Base-by-base conservation (phyloP, 2,797 vertebrate genomes). In the Echiichthys vipera region DNA sequence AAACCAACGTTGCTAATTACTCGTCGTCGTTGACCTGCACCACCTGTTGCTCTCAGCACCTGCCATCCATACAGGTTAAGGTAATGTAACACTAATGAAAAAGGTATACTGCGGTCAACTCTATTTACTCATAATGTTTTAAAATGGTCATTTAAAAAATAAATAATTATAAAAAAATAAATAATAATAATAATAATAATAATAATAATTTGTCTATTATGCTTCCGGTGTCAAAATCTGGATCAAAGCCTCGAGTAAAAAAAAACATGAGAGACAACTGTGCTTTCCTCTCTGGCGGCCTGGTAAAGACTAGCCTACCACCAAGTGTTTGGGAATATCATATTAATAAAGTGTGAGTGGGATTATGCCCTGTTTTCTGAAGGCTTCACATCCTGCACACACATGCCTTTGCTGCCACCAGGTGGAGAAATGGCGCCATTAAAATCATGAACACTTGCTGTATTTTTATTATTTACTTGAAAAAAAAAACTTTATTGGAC, bases 321-420 rank as follows among this genome's bases (percentile, higher is more conserved):
- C 5, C 0, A 43, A 10, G 13, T 30, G 3, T 29, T 45, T 4
- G 37, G 5, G 24, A 36, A 39, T 30, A 3, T 27, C 42, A 10
- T 3, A 8, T 1, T 3, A 32, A 39, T 32, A 17, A 2, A 25
- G 4, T n/a, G n/a, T n/a, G n/a, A n/a, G n/a, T n/a, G 65, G 24
- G 2, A 34, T 30, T 12, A 8, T 20, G n/a, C 2, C 3, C 7
- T 42, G 32, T 30, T 64, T 46, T 7, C 29, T 43, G 24, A 13
- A 11, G 22, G 25, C 30, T 27, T 49, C 7, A 11, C 1, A 11
- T 1, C 5, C 9, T 4, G 55, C 58, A 64, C 11, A 20, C 29
- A 22, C 32, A 13, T 32, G 24, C 0, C 32, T 80, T 49, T 71
- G 55, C 10, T 75, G 80, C 87, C 91, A 80, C 27, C 87, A 42